Evolutionary conservation across 2,113 vertebrate species (phyloP).

Genomic region (Tachysurus fulvidraco): DNA sequence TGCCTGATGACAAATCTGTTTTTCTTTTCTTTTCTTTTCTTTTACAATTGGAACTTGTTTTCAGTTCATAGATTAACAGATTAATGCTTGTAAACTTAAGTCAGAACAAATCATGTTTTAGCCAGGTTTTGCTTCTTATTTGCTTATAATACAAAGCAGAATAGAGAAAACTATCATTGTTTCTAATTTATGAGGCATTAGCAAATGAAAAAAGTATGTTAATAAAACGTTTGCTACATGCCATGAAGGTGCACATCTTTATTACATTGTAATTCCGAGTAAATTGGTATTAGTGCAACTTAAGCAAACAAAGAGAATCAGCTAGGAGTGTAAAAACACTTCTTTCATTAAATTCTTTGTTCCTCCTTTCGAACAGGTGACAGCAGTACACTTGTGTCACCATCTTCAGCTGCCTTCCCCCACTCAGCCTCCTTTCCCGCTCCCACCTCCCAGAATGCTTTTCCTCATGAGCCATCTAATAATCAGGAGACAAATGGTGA

Average conservation of each 20-base stretch:
- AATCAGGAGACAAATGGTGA: conserved; percentile 75
- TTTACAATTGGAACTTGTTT: background rate
- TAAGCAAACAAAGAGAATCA: background rate
- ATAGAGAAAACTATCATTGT: background rate
- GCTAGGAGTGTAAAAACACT: background rate
- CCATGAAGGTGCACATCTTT: background rate
- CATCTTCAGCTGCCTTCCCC: conserved; percentile 65
- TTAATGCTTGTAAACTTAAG: background rate
- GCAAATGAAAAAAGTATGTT: background rate
- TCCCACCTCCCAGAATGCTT: conserved; percentile 66
- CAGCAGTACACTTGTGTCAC: conserved; percentile 60
- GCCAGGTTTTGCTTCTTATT: background rate
- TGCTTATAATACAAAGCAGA: background rate
- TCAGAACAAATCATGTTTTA: background rate
- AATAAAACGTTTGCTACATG: background rate
- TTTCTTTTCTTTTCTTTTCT: background rate
- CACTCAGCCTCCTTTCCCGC: conserved; percentile 66
- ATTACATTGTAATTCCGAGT: background rate
- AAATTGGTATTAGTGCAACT: background rate
- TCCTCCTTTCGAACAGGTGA: conserved; percentile 62
- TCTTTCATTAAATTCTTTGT: background rate
- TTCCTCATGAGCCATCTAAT: conserved; percentile 64
- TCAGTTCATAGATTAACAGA: background rate
- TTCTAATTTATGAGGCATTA: background rate
- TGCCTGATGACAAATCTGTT: conserved; percentile 4